Base-by-base conservation (phyloP, 2,113 vertebrate species). In the Cebus imitator region DNA sequence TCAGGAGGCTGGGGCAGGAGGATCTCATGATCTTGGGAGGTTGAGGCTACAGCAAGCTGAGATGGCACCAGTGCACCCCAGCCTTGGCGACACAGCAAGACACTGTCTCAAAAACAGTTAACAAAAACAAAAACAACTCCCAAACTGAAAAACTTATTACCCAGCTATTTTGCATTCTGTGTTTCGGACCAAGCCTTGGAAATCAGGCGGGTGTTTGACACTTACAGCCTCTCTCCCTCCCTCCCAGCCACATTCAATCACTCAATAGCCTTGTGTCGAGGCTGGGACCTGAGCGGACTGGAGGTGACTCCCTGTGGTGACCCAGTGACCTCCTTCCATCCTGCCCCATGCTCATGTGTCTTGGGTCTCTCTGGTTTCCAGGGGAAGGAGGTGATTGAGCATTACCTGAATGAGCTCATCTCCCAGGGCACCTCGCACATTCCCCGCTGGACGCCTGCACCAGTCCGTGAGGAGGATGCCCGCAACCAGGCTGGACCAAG, bases 331-430 rank as follows among this genome's bases (percentile, higher is more conserved):
- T 23, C 16, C 37, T 0, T n/a, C 45, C 27, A 30, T 32, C 45
- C 45, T 45, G 45, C 30, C 35, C 55, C 8, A 0, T 12, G 45
- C 72, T 76, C 27, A 96, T 32, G 16, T 66, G 70, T 70, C 79
- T 21, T 40, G 40, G 82, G 25, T 86, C 43, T 94, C 52, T 94
- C 91, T 18, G 88, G 80, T 48, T 97, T 95, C 23, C 98, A 99
- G 99, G 99, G 99, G 79, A 99, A 99, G 89, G 99, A 99, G 94
- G 99, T 99, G 91, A 99, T 99, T 2, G 99, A 99, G 23, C 98
- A 99, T 96, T 99, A 99, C 79, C 97, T 99, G 98, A 98, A 98
- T 0, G 99, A 99, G 91, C 92, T 99, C 87, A 98, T 99, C 86
- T 98, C 99, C n/a, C 99, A 99, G 86, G 99, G 99, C 18, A 98